phyloP scores from a whole-genome alignment of 2,888 invertebrate species.

The Drosophila mimica region DNA sequence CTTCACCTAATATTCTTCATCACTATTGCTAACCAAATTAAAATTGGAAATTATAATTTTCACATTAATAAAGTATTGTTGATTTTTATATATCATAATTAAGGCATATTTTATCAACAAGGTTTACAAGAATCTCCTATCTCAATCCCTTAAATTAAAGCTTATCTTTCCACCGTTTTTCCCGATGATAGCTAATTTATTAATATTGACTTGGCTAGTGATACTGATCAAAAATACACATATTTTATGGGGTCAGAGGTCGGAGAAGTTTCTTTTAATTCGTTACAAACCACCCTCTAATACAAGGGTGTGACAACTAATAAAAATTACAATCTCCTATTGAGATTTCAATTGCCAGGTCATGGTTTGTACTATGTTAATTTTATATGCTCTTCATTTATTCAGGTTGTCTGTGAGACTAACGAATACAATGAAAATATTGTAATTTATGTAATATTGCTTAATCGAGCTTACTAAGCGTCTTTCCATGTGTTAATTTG shows the following conservation, averaged over 20 bases:
- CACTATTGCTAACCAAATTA: neutral
- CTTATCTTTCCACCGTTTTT: neutral
- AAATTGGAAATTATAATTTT: neutral
- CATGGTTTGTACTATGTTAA: neutral
- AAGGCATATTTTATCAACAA: neutral
- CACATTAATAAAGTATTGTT: neutral
- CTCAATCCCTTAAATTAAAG: neutral
- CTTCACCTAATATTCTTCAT: neutral
- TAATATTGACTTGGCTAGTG: neutral
- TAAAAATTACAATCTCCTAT: neutral
- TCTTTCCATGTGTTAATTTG: neutral
- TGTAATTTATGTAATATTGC: too few species aligned
- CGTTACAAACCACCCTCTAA: neutral
- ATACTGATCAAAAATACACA: neutral
- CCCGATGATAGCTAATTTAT: neutral
- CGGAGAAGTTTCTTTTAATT: neutral
- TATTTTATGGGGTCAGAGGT: neutral
- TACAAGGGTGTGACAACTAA: neutral
- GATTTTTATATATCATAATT: neutral
- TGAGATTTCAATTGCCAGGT: neutral
- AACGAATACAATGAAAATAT: neutral
- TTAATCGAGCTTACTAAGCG: neutral
- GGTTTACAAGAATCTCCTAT: neutral
- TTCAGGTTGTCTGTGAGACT: too few species aligned
- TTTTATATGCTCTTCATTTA: neutral